These are phyloP conservation scores for Muscidifurax raptorellus DNA, from an alignment of 1,140 invertebrate genomes.

Conservation along the genomic window DNA sequence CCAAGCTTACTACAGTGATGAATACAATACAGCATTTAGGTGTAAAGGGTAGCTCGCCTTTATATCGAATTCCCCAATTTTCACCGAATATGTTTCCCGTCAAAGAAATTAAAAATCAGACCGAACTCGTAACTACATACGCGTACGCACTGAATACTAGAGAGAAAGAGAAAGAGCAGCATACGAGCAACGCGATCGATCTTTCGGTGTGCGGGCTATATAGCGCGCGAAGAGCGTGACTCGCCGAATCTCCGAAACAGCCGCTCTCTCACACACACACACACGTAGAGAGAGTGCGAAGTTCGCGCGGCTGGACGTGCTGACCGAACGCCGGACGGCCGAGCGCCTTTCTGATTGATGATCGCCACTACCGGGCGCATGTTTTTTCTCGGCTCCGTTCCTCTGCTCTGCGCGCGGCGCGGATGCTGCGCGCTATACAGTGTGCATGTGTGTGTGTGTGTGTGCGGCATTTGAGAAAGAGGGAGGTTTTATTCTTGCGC, in stretches of 20 bases:
- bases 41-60: too few relatives aligned
- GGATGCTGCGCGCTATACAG: not conserved
- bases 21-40: too few relatives aligned
- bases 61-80: too few relatives aligned
- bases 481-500: not conserved
- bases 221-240: constrained; percentile 44
- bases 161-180: not conserved
- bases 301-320: constrained; percentile 36
- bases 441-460: not conserved
- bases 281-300: constrained; percentile 28
- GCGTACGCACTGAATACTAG: constrained; percentile 15
- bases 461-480: not conserved
- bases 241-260: constrained; percentile 40
- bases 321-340: constrained; percentile 51
- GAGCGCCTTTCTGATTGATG: constrained; percentile 57
- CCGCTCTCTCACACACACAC: not conserved
- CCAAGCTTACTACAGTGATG: too few relatives aligned
- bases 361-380: constrained; percentile 39
- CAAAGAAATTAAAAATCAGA: too few relatives aligned
- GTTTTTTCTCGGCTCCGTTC: constrained; percentile 6
- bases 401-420: not conserved
- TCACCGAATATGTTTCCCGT: too few relatives aligned
- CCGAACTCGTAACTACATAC: not conserved
- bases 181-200: constrained; percentile 40
- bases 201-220: constrained; percentile 17